Conservation (phyloP, 2,113 vertebrate genomes). For the Cyanoderma ruficeps region DNA sequence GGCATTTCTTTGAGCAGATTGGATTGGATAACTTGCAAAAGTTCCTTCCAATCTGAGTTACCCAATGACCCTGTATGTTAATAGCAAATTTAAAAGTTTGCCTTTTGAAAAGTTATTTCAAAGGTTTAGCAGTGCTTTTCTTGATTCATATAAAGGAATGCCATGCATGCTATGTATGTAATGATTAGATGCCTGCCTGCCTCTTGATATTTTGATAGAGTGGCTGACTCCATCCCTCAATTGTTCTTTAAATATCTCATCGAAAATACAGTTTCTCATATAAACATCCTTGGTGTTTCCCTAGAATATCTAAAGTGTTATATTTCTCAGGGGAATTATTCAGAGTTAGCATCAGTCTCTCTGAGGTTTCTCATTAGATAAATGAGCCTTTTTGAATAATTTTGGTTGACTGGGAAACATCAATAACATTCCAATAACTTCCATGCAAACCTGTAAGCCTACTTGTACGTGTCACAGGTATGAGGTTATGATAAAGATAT, state of each 20-base stretch:
- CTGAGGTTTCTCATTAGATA: background rate
- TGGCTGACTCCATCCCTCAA: background rate
- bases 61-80: background rate
- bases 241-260: background rate
- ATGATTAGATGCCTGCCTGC: background rate
- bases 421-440: background rate
- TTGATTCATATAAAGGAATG: background rate
- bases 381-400: background rate
- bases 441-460: background rate
- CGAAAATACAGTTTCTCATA: background rate
- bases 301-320: background rate
- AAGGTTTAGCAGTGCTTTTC: background rate
- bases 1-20: background rate
- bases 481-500: background rate
- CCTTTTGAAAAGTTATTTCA: background rate
- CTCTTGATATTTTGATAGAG: background rate
- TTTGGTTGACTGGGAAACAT: background rate
- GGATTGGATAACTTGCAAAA: background rate
- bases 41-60: background rate
- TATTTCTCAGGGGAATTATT: background rate
- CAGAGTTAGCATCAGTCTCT: background rate
- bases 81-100: background rate
- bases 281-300: background rate
- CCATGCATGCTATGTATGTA: rapidly evolving
- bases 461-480: background rate